A percentile compares a stretch with the other conserved stretches of the same genome.
Conservation (phyloP, 2,797 vertebrate genomes). For the Leptodactylus fallax region DNA sequence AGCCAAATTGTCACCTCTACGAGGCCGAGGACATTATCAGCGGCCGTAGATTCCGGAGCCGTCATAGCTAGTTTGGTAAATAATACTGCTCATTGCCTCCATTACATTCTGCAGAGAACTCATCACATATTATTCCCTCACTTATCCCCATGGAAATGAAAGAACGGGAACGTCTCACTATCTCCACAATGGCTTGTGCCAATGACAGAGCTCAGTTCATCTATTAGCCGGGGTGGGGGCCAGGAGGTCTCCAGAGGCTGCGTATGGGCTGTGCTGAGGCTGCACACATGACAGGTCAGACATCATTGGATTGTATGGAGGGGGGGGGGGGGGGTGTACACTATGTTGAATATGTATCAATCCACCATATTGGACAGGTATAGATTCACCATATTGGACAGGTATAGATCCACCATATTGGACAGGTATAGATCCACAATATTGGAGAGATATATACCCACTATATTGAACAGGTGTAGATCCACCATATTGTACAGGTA, state of each 20-base stretch:
- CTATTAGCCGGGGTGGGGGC: not conserved
- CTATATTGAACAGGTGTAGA: too few species aligned
- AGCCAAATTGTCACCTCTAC: slow-evolving; percentile 46
- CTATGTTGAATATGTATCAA: too few species aligned
- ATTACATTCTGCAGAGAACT: slow-evolving; percentile 16
- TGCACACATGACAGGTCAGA: too few species aligned
- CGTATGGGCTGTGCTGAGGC: not conserved
- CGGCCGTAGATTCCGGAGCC: slow-evolving; percentile 15
- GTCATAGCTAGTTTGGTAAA: slow-evolving; percentile 37
- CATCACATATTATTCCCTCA: slow-evolving; percentile 36
- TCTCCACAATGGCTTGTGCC: not conserved
- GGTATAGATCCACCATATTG: too few species aligned
- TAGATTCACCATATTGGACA: too few species aligned
- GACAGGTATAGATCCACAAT: too few species aligned
- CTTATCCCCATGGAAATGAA: slow-evolving; percentile 45
- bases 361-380: too few species aligned
- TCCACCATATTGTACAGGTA: too few species aligned
- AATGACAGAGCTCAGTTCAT: not conserved
- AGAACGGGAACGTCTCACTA: slow-evolving; percentile 6
- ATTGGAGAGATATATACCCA: too few species aligned
- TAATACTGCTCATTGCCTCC: slow-evolving; percentile 41
- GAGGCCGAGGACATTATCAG: slow-evolving; percentile 23
- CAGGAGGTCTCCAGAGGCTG: too few species aligned
- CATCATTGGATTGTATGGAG: not conserved
- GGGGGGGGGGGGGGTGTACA: not conserved